Conservation (phyloP, 2,888 invertebrate genomes). For the Agriopis leucophaearia region DNA sequence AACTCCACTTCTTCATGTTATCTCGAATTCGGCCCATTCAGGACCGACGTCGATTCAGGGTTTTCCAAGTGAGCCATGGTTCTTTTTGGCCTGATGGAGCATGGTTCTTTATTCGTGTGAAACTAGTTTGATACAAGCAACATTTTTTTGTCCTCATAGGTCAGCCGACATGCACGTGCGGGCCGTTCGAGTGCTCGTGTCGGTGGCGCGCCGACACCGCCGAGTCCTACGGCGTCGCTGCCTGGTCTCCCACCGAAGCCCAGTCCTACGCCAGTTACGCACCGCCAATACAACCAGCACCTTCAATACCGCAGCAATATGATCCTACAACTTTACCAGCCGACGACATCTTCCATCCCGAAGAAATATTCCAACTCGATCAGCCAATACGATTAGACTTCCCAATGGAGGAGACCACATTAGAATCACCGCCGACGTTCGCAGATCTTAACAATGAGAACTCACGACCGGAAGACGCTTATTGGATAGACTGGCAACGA, state of each 20-base stretch:
- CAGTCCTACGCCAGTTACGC: constrained; percentile 71
- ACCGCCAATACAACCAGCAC: constrained; percentile 60
- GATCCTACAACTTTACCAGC: constrained; percentile 88
- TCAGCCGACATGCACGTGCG: constrained; percentile 89
- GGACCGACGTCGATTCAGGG: too few species aligned
- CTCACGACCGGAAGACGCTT: constrained; percentile 87
- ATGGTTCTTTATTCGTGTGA: too few species aligned
- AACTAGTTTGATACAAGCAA: background rate
- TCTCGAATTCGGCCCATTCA: too few species aligned
- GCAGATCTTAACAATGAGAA: constrained; percentile 91
- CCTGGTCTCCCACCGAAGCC: constrained; percentile 71
- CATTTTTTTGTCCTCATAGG: constrained; percentile 71
- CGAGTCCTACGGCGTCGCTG: constrained; percentile 68
- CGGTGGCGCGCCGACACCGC: constrained; percentile 76
- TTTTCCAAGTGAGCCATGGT: too few species aligned
- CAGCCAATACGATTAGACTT: constrained; percentile 90
- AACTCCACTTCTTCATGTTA: too few species aligned
- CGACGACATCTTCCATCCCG: constrained; percentile 91
- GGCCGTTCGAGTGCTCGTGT: constrained; percentile 91
- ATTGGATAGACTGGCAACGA: constrained; percentile 87
- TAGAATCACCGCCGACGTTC: constrained; percentile 89
- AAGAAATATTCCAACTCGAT: constrained; percentile 92
- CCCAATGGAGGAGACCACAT: constrained; percentile 78
- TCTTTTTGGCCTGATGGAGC: too few species aligned
- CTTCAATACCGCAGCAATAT: constrained; percentile 78